Conservation (phyloP, 2,888 invertebrate species). For the Chymomyza procnemis region DNA sequence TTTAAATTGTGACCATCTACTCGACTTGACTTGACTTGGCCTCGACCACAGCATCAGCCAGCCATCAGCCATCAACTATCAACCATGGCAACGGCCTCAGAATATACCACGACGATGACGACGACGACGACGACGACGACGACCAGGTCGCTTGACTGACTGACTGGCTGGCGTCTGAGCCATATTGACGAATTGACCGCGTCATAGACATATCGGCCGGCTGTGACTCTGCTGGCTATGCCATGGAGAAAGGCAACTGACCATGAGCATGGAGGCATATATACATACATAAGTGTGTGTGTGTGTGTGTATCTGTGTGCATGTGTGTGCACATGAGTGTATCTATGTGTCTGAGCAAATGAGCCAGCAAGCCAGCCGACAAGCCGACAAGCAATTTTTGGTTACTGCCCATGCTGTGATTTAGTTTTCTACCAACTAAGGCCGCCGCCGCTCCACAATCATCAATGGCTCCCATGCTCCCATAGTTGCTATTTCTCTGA, state of each 20-base stretch:
- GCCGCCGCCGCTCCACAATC: background rate
- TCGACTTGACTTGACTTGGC: conserved; percentile 34
- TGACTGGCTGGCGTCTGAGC: background rate
- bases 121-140: conserved; percentile 18
- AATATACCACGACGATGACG: conserved; percentile 35
- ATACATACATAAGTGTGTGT: background rate
- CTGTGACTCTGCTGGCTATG: background rate
- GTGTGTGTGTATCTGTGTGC: conserved; percentile 5
- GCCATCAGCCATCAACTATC: background rate
- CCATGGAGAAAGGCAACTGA: conserved; percentile 53
- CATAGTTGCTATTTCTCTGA: background rate
- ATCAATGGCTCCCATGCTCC: conserved; percentile 10
- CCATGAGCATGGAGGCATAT: conserved; percentile 34
- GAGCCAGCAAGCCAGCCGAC: background rate
- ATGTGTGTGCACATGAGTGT: conserved; percentile 1
- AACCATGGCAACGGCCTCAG: conserved; percentile 36
- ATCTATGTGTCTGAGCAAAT: conserved; percentile 2
- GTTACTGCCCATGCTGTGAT: conserved; percentile 44
- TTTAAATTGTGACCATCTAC: conserved; percentile 75
- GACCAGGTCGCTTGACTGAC: conserved; percentile 51
- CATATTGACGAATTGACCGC: conserved; percentile 41
- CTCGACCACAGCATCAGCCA: conserved; percentile 13
- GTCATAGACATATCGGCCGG: background rate
- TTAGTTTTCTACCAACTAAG: conserved; percentile 1
- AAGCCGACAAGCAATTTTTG: background rate